Evolutionary conservation across 2,888 invertebrate genomes (phyloP), one percentile per base, ranked within the genome.

Genomic region (Mayetiola destructor): DNA sequence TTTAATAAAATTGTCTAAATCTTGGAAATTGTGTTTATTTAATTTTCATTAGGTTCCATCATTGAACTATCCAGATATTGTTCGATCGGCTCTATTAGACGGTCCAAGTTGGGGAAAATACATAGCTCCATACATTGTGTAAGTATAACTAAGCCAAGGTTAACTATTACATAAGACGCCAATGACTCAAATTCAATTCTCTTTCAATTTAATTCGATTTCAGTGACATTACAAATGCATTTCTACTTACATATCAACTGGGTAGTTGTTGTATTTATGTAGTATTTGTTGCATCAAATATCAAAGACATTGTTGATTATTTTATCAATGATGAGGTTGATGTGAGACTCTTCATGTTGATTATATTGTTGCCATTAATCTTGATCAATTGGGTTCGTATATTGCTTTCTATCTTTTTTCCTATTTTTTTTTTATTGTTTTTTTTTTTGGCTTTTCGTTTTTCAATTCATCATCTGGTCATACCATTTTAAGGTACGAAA

Each of bases 241-340:
- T 88, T 65, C 75, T 88, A 3, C 69, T 93, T 61, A 77, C 92
- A 57, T 96, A 95, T 64, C 96, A 97, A 72, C 77, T 96, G 64
- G 97, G 97, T 53, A 90, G 92, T 54, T 95, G 96, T 70, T 94
- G 94, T 70, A 94, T 96, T 2, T 56, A 56, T 29, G 48, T 92
- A 20, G 88, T 96, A 0, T 97, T 96, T 70, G 88, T 96, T 54
- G 81, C 93, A 0, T 82, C 83, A 59, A 94, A 91, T 70, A 77
- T 94, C 14, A 77, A 85, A 66, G 76, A 73, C 62, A 84, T 88
- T 12, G 71, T 78, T 14, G 75, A 75, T 40, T 71, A 76, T 20
- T 77, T 82, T 64, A 66, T 70, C 2, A 36, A 35, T 10, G 68
- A 77, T 0, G 65, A 73, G 0, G 69, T 81, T 8, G 75, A 78